Evolutionary conservation across 1,140 invertebrate genomes (phyloP).

Genomic region (Contarinia nasturtii): DNA sequence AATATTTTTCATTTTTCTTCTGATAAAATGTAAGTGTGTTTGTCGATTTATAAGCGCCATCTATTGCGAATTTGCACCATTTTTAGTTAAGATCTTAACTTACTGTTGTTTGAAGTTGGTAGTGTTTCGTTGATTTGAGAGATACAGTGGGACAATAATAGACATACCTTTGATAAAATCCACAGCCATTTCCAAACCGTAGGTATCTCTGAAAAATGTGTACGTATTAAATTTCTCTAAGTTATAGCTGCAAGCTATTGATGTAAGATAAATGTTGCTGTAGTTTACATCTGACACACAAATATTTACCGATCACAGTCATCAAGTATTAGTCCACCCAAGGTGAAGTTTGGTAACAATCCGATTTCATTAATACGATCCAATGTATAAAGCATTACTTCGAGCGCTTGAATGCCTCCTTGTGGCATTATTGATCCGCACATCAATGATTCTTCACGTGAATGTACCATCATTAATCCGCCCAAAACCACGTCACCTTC

Average conservation of each 20-base stretch:
- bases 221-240: too few relatives aligned
- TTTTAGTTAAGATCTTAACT: too few relatives aligned
- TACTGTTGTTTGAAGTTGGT: too few relatives aligned
- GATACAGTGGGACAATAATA: background rate
- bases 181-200: constrained; percentile 87
- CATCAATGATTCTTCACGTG: constrained; percentile 59
- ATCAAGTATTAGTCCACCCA: constrained; percentile 79
- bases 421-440: constrained; percentile 90
- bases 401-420: constrained; percentile 76
- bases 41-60: too few relatives aligned
- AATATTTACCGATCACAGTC: constrained; percentile 63
- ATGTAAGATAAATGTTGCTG: too few relatives aligned
- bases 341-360: constrained; percentile 50
- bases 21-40: too few relatives aligned
- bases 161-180: constrained; percentile 90
- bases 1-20: too few relatives aligned
- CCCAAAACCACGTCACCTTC: constrained; percentile 72
- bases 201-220: constrained; percentile 44
- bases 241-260: too few relatives aligned
- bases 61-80: too few relatives aligned
- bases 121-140: too few relatives aligned
- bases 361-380: constrained; percentile 56
- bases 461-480: constrained; percentile 91
- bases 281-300: too few relatives aligned
- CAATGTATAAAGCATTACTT: constrained; percentile 82